phyloP scores from a whole-genome alignment of 2,888 invertebrate genomes.

The Augiades crinisus region DNA sequence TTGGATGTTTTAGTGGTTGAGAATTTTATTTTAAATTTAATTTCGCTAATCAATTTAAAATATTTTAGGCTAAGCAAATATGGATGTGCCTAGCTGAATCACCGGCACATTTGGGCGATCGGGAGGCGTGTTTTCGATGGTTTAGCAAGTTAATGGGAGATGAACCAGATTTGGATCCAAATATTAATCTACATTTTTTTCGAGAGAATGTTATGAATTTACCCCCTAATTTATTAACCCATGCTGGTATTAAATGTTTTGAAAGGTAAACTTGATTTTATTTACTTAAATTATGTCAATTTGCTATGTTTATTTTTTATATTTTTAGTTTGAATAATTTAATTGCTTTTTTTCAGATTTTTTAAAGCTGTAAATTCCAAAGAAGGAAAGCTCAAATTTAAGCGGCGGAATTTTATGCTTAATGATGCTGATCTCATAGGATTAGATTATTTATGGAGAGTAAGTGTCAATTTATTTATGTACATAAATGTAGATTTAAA shows the following conservation, averaged over 20 bases:
- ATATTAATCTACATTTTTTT: slow-evolving; percentile 97
- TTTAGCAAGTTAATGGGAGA: slow-evolving; percentile 98
- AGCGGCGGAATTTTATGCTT: slow-evolving; percentile 91
- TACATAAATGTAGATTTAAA: too few relatives aligned
- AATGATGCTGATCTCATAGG: slow-evolving; percentile 98
- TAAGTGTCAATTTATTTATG: slow-evolving; percentile 55
- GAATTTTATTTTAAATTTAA: slow-evolving; percentile 1
- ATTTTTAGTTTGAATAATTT: not conserved
- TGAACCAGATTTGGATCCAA: slow-evolving; percentile 97
- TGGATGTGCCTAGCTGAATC: slow-evolving; percentile 98
- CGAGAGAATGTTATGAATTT: slow-evolving; percentile 96
- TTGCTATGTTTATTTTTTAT: too few relatives aligned
- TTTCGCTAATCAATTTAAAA: not conserved
- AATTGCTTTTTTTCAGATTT: slow-evolving; percentile 80
- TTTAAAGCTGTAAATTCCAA: slow-evolving; percentile 97
- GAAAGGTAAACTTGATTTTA: too few relatives aligned
- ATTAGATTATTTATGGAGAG: slow-evolving; percentile 97
- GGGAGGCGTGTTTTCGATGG: slow-evolving; percentile 99
- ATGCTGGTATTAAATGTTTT: slow-evolving; percentile 96
- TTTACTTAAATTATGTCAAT: too few relatives aligned
- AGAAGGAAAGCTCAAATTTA: slow-evolving; percentile 94
- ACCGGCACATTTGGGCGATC: slow-evolving; percentile 94
- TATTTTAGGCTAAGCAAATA: slow-evolving; percentile 90
- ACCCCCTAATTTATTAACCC: slow-evolving; percentile 94
- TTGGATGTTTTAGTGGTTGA: not conserved